These are phyloP conservation scores for Triplophysa dalaica DNA, from an alignment of 2,113 vertebrate species.

Conservation along the genomic window DNA sequence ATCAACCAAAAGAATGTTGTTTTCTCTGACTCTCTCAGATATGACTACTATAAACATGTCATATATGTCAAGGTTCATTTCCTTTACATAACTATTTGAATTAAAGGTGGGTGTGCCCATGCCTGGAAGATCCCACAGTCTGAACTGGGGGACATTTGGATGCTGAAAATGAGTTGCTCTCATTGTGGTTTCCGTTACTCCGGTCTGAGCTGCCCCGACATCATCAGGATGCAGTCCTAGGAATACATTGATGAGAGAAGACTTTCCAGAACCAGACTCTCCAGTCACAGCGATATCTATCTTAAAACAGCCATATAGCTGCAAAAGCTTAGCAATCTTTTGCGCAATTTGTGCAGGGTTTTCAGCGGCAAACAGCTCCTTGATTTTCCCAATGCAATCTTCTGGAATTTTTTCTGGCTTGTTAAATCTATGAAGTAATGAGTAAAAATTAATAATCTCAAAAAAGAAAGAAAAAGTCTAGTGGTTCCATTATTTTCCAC, in stretches of 20 bases:
- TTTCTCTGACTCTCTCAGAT: constrained; percentile 52
- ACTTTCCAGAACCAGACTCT: constrained; percentile 57
- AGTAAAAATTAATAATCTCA: background rate
- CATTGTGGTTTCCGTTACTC: constrained; percentile 71
- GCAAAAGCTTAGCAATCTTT: constrained; percentile 12
- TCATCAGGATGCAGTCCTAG: constrained; percentile 50
- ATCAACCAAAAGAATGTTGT: constrained; percentile 46
- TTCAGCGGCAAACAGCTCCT: constrained; percentile 16
- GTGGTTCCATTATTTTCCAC: no score
- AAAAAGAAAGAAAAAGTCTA: no score
- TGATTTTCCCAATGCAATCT: constrained; percentile 33
- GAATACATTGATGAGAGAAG: constrained; percentile 58
- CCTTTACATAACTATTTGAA: constrained; percentile 66
- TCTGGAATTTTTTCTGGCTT: constrained; percentile 47
- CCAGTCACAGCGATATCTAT: constrained; percentile 57
- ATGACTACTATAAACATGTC: constrained; percentile 52
- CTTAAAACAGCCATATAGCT: constrained; percentile 33
- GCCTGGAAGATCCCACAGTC: constrained; percentile 75
- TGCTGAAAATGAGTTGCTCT: constrained; percentile 63
- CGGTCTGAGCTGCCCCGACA: constrained; percentile 53
- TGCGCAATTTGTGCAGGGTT: constrained; percentile 14
- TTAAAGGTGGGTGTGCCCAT: constrained; percentile 67
- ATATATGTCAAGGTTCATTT: constrained; percentile 55
- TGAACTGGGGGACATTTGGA: constrained; percentile 62
- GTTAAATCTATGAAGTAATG: constrained; percentile 5